These are phyloP conservation scores for Lamellibrachia satsuma DNA, from an alignment of 2,888 invertebrate species.

Conservation along the genomic window DNA sequence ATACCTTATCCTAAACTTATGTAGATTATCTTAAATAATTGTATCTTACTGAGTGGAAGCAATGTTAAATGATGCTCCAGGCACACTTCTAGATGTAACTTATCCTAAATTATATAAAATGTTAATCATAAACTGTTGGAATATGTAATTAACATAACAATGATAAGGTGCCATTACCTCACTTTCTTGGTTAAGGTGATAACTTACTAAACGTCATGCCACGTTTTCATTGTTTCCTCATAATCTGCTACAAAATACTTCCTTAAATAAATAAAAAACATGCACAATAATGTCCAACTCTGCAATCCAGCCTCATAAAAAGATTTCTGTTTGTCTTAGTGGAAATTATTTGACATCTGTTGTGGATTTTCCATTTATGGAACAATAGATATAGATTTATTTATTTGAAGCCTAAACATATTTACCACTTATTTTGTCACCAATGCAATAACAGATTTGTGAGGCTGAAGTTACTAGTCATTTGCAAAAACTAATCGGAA, in stretches of 20 bases:
- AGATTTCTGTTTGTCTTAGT: background rate
- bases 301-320: background rate
- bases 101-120: background rate
- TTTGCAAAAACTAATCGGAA: background rate
- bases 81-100: background rate
- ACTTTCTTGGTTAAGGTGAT: background rate
- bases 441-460: background rate
- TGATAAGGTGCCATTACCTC: background rate
- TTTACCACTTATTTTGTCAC: background rate
- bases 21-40: background rate
- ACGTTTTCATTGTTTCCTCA: background rate
- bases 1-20: too few relatives aligned
- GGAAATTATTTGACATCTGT: background rate
- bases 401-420: background rate
- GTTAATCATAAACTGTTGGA: background rate
- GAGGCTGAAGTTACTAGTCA: background rate
- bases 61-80: background rate
- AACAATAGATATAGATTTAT: background rate
- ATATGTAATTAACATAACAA: background rate
- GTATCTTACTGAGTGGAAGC: background rate
- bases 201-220: background rate
- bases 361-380: background rate
- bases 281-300: background rate
- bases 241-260: background rate
- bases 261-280: background rate